These are phyloP conservation scores for Littorina saxatilis DNA, from an alignment of 1,140 invertebrate genomes.

Conservation along the genomic window DNA sequence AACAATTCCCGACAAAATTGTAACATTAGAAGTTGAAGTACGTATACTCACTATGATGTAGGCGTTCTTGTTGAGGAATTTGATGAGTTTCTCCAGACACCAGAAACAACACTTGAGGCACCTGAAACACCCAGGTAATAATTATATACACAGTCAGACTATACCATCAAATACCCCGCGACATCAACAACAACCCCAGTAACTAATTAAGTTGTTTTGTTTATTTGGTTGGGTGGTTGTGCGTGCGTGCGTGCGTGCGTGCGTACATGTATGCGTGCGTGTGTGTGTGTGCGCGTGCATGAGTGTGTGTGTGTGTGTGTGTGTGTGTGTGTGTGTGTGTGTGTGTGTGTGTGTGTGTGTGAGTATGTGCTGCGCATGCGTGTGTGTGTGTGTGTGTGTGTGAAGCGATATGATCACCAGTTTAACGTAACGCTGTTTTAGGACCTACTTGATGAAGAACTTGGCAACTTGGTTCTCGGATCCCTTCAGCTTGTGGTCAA, in stretches of 20 bases:
- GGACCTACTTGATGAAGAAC: slow-evolving; percentile 84
- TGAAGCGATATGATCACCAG: too few relatives aligned
- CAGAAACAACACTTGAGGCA: slow-evolving; percentile 93
- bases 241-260: slow-evolving; percentile 34
- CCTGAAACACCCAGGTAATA: slow-evolving; percentile 59
- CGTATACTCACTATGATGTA: slow-evolving; percentile 88
- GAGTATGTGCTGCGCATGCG: too few relatives aligned
- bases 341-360: too few relatives aligned
- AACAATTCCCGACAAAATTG: too few relatives aligned
- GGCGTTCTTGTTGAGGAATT: slow-evolving; percentile 90
- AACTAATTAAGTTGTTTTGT: too few relatives aligned
- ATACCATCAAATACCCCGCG: too few relatives aligned
- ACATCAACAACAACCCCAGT: too few relatives aligned
- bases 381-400: too few relatives aligned
- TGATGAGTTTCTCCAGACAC: slow-evolving; percentile 92
- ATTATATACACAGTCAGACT: too few relatives aligned
- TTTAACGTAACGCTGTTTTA: too few relatives aligned
- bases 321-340: slow-evolving; percentile 4
- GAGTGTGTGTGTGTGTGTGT: neutral
- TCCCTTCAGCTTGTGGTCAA: slow-evolving; percentile 85
- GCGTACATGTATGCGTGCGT: slow-evolving; percentile 28
- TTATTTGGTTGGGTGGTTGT: neutral
- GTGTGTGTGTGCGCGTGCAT: neutral
- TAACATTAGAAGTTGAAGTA: too few relatives aligned
- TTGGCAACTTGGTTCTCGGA: slow-evolving; percentile 84